Evolutionary conservation across 2,888 invertebrate genomes (phyloP).

Genomic region (Lasioglossum lativentre): DNA sequence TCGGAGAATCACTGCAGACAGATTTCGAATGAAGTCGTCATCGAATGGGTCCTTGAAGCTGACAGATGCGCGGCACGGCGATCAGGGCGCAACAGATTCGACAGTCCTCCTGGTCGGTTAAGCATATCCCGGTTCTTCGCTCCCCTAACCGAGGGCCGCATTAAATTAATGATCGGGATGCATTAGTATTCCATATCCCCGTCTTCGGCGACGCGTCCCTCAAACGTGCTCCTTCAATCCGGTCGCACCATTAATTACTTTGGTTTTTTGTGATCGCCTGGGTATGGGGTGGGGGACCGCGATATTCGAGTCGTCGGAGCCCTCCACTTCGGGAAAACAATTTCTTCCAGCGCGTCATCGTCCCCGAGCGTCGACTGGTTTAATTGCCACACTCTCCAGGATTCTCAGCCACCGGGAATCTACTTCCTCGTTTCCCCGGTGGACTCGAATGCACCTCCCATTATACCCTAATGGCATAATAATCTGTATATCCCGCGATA

Average conservation of each 20-base stretch:
- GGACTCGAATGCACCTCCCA: conserved; percentile 67
- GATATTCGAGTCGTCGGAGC: conserved; percentile 33
- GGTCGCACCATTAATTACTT: conserved; percentile 64
- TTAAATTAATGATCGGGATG: conserved; percentile 47
- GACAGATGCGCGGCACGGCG: not conserved
- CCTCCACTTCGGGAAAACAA: conserved; percentile 63
- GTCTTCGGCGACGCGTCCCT: conserved; percentile 32
- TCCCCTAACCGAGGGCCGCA: conserved; percentile 10
- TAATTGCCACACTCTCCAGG: conserved; percentile 66
- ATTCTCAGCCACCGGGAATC: conserved; percentile 63
- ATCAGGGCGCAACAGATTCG: not conserved
- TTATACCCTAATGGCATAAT: conserved; percentile 77
- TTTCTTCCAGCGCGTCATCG: conserved; percentile 60
- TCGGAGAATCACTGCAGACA: not conserved
- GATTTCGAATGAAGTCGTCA: not conserved
- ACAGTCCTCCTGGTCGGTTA: not conserved
- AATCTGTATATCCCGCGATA: conserved; percentile 77
- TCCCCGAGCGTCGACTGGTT: conserved; percentile 60
- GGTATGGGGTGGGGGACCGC: not conserved
- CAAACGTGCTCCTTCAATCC: conserved; percentile 36
- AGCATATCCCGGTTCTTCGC: not conserved
- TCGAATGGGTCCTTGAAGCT: not conserved
- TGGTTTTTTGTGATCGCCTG: conserved; percentile 28
- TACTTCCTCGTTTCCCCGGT: conserved; percentile 65
- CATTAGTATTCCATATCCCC: conserved; percentile 48